Base-by-base conservation (phyloP, 2,113 vertebrate genomes). In the Lontra canadensis region DNA sequence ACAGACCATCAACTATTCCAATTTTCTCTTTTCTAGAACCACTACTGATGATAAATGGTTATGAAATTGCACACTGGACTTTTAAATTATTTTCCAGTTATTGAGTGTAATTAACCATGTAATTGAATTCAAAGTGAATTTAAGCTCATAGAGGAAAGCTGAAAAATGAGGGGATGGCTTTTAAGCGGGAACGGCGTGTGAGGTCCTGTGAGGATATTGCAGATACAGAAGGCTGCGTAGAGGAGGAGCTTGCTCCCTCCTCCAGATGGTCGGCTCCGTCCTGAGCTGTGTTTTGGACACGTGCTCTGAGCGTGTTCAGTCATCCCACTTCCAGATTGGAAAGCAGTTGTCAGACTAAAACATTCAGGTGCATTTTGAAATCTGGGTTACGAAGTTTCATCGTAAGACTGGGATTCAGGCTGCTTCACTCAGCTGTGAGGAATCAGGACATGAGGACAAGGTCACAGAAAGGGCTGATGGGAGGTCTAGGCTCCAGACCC, bases 71-170 rank as follows among this genome's bases (percentile, higher is more conserved):
- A 67, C 44, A 52, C 5, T 42, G 25, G 21, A 21, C 69, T 92
- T 86, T 87, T 4, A 61, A 79, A 93, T 73, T 84, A 92, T 39
- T 89, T 94, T 87, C 82, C 44, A 74, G 8, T 93, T 73, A 20
- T 81, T 96, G 26, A 67, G 36, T 65, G 73, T 82, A 86, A 69
- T 79, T 69, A n/a, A 63, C 34, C 55, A 73, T 36, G 52, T 12
- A n/a, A 73, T 17, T 88, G 69, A 74, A 59, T 52, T 49, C 44
- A 49, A n/a, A 80, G 31, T 80, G 14, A 87, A 86, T 67, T 39
- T 29, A 81, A 73, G 11, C 13, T 55, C 18, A 74, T 25, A 90
- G 39, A 90, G 89, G n/a, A 39, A 95, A 76, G 57, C 23, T 39
- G 15, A 15, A 69, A 83, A 83, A 4, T 44, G 7, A 73, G 36